Evolutionary conservation across 2,888 invertebrate genomes (phyloP).

Genomic region (Syrista parreyssii): DNA sequence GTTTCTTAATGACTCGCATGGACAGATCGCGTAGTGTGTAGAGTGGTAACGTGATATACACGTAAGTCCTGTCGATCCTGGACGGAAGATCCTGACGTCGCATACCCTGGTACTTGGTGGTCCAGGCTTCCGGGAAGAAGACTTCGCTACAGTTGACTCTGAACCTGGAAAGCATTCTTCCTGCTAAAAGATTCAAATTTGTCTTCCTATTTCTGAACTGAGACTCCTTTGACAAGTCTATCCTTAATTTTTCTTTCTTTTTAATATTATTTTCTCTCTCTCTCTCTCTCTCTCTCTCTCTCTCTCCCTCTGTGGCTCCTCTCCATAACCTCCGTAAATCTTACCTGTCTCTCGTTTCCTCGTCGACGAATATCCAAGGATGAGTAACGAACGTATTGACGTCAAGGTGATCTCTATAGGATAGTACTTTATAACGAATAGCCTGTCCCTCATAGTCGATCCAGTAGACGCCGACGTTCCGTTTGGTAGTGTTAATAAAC

Average conservation of each 20-base stretch:
- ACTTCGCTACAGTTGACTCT: constrained; percentile 48
- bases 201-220: background rate
- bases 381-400: constrained; percentile 84
- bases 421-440: constrained; percentile 72
- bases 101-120: constrained; percentile 33
- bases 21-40: constrained; percentile 49
- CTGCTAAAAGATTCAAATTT: background rate
- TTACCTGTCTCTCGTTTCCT: constrained; percentile 74
- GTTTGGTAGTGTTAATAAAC: constrained; percentile 73
- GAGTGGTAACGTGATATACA: constrained; percentile 50
- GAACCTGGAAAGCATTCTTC: constrained; percentile 40
- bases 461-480: constrained; percentile 78
- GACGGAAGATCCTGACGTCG: constrained; percentile 28
- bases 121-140: constrained; percentile 52
- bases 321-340: constrained; percentile 1
- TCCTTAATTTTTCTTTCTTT: background rate
- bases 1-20: constrained; percentile 46
- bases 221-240: background rate
- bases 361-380: constrained; percentile 86
- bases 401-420: constrained; percentile 70
- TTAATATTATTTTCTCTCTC: background rate
- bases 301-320: background rate
- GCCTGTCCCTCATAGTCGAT: constrained; percentile 77
- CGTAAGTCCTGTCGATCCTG: constrained; percentile 38
- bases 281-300: background rate